Evolutionary conservation across 2,797 vertebrate genomes (phyloP), one percentile per base, ranked within the genome.

Genomic region (Eutrigla gurnardus): DNA sequence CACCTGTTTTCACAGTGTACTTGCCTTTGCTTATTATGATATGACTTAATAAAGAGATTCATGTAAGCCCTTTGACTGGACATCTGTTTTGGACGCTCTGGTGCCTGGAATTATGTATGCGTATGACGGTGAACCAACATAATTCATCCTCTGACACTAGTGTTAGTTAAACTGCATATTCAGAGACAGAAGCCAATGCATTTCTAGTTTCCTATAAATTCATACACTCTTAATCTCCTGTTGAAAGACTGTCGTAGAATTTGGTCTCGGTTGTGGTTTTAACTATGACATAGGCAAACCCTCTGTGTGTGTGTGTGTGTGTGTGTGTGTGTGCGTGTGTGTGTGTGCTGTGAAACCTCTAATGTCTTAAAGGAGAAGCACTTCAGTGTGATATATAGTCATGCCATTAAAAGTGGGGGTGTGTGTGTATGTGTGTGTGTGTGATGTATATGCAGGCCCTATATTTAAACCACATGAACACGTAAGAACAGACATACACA

Each of bases 371-470:
- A 35, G 62, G n/a, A 53, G 40, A 64, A 70, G 55, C 50, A 54
- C 70, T 73, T 71, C n/a, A 53, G 1, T 65, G 36, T 84, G 83
- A 88, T 85, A 35, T 76, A 89, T 80, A 68, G 54, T 68, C 42
- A 68, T 84, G 79, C 40, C 75, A 80, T 86, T 83, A 65, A 75
- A 71, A 58, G 40, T 72, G 46, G 5, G 17, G 11, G 40, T n/a
- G 37, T 60, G 46, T 17, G 46, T 58, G 37, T 50, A 39, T 67
- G n/a, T 45, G 42, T n/a, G 37, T 57, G 53, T 14, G 45, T 63
- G 35, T 47, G 36, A 60, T 4, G 25, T 63, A n/a, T 55, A 3
- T 58, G 32, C 45, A 52, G 18, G 33, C 35, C 18, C 17, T 42
- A 45, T 36, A 42, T 73, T 60, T n/a, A 63, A 70, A 71, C 32